A percentile compares a stretch with the other conserved stretches of the same genome.
These are phyloP conservation scores for Rhimphoctona megacephalus DNA, from an alignment of 2,888 invertebrate genomes.

Conservation along the genomic window DNA sequence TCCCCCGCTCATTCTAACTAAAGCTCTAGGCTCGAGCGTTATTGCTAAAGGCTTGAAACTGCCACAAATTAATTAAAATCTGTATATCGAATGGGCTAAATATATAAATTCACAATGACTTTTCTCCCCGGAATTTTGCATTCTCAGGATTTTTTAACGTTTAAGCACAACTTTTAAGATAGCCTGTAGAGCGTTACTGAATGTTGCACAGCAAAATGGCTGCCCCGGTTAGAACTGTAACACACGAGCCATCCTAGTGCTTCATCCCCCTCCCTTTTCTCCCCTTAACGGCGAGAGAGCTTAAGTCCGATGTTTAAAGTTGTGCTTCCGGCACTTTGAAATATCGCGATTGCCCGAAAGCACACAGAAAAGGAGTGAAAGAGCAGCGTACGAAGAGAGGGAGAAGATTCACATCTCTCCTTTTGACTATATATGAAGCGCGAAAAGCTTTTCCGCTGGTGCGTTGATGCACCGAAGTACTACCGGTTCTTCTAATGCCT, in stretches of 20 bases:
- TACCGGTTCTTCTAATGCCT: constrained; percentile 51
- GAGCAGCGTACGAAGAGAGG: background rate
- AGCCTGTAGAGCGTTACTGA: constrained; percentile 15
- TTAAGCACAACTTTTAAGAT: background rate
- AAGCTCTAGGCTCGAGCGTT: background rate
- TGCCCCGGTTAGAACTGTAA: constrained; percentile 43
- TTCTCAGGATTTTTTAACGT: too few relatives aligned
- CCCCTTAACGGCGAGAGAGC: constrained; percentile 61
- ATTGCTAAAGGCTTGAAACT: background rate
- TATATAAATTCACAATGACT: too few relatives aligned
- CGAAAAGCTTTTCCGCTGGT: constrained; percentile 56
- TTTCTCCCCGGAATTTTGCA: too few relatives aligned
- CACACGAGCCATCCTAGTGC: constrained; percentile 25
- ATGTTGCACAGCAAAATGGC: constrained; percentile 7
- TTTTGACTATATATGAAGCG: constrained; percentile 10
- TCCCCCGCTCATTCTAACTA: background rate
- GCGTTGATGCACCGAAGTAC: constrained; percentile 53
- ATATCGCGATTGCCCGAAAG: constrained; percentile 65
- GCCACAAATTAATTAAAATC: background rate
- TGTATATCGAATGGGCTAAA: too few relatives aligned
- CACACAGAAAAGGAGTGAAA: constrained; percentile 17
- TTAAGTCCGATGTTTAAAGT: constrained; percentile 70
- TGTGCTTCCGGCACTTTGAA: constrained; percentile 70
- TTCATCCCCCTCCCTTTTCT: background rate
- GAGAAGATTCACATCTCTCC: constrained; percentile 45